Conservation (phyloP, 2,113 vertebrate genomes). For the Burhinus bistriatus region DNA sequence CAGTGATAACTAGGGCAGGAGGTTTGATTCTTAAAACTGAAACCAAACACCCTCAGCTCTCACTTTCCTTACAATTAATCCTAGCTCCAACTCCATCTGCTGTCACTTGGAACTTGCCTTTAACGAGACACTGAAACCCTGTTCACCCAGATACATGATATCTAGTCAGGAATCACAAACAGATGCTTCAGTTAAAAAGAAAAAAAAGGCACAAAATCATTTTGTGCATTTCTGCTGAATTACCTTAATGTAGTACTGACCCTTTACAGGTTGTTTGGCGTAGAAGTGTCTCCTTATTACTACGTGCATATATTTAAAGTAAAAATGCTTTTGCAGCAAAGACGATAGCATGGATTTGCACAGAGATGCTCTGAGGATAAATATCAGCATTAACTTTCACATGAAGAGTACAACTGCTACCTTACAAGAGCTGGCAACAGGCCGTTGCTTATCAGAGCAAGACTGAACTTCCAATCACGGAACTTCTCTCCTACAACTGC, state of each 20-base stretch:
- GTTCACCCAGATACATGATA: not conserved
- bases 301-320: not conserved
- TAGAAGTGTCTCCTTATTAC: not conserved
- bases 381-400: not conserved
- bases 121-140: not conserved
- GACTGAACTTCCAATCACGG: not conserved
- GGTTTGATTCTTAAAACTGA: not conserved
- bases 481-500: not conserved
- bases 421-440: not conserved
- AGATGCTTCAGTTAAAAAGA: not conserved
- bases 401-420: not conserved
- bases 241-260: not conserved
- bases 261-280: accelerated
- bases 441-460: not conserved
- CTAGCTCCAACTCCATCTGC: conserved; percentile 6
- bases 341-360: not conserved
- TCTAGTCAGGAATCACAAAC: not conserved
- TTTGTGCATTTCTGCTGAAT: not conserved
- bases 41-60: not conserved
- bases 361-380: not conserved
- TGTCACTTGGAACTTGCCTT: not conserved
- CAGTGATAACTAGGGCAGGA: not conserved
- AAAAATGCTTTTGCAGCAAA: not conserved
- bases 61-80: conserved; percentile 9
- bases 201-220: not conserved